Evolutionary conservation across 2,888 invertebrate genomes (phyloP), one percentile per base, ranked within the genome.

Genomic region (Ypsolopha sequella): DNA sequence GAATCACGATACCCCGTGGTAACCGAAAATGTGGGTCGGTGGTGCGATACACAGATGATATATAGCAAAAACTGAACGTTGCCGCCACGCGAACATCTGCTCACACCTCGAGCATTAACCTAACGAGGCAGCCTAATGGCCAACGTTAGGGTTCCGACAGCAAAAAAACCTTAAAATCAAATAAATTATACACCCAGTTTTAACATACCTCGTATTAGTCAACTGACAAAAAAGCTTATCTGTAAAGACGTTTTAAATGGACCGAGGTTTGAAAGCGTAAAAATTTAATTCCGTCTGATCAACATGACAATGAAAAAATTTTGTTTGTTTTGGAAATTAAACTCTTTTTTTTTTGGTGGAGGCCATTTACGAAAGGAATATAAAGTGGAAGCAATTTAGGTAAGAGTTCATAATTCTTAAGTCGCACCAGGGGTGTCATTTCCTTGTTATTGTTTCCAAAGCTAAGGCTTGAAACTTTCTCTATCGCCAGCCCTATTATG

Each of bases 121-220:
- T 84, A 85, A 85, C 84, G 85, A 85, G 82, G 77, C 68, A 68
- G 69, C 76, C 76, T 85, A 84, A 85, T 84, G 81, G 82, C 75
- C 63, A 65, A 60, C 70, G 73, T 70, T 73, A 77, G 75, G 80
- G 75, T 62, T 73, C 69, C 70, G 66, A 56, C 38, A 36, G 45
- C 59, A 58, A 65, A 76, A 81, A 80, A 80, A 79, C 68, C 70
- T 68, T 61, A 65, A 73, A 78, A 80, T 78, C 72, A 74, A 74
- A 84, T 77, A 79, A 76, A 80, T 81, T 74, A 79, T 75, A 43
- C 63, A 33, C 75, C 76, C 68, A 74, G 66, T 78, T 74, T 73
- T 70, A 71, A 70, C 73, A 73, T 71, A 64, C 71, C 48, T 62
- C 66, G 59, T 74, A 79, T 80, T 76, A 76, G 68, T 74, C 74